These are phyloP conservation scores for Andricus quercusramuli DNA, from an alignment of 2,888 invertebrate species.

Conservation along the genomic window DNA sequence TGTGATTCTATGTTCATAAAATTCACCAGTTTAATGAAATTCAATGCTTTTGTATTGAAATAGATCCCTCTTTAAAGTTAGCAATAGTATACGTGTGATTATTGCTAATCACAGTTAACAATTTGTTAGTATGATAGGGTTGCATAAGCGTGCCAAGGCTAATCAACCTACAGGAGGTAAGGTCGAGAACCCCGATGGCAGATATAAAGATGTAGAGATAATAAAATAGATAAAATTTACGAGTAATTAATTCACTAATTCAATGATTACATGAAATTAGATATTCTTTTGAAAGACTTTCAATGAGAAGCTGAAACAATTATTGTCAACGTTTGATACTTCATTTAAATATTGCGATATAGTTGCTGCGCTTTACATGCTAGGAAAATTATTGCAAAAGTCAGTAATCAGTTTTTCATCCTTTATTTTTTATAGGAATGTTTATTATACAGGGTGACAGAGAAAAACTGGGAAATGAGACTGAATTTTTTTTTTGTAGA, in stretches of 20 bases:
- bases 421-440: no score
- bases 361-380: not conserved
- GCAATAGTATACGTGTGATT: not conserved
- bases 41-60: no score
- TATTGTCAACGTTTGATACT: not conserved
- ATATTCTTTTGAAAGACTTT: not conserved
- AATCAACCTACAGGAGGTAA: constrained; percentile 15
- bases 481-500: no score
- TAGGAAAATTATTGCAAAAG: not conserved
- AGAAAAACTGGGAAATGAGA: no score
- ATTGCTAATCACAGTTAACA: not conserved
- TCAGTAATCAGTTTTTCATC: no score
- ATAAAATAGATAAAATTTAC: not conserved
- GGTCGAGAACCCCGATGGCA: constrained; percentile 1
- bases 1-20: no score
- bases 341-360: not conserved
- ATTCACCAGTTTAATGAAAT: not conserved
- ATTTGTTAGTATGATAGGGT: constrained; percentile 19
- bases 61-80: not conserved
- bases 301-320: not conserved
- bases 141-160: constrained; percentile 9
- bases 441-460: no score
- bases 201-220: constrained; percentile 2
- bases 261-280: not conserved
- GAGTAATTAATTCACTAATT: not conserved